These are phyloP conservation scores for Melipona bicolor DNA, from an alignment of 2,888 invertebrate species.

Conservation along the genomic window DNA sequence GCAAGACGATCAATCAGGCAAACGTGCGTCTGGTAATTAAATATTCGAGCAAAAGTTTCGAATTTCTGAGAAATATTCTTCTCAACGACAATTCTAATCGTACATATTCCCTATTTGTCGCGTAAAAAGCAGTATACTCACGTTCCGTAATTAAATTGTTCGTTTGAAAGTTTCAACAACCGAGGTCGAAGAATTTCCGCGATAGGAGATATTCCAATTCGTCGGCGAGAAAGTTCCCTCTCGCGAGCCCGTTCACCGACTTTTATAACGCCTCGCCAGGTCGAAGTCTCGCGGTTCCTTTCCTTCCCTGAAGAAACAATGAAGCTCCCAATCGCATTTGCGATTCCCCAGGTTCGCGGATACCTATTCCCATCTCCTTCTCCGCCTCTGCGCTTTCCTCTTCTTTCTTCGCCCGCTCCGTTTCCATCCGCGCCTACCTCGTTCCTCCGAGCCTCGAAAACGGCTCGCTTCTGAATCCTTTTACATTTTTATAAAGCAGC, in stretches of 20 bases:
- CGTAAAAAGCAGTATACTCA: no score
- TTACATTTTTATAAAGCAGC: constrained; percentile 79
- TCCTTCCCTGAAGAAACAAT: constrained; percentile 73
- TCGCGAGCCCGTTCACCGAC: constrained; percentile 81
- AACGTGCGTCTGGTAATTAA: neutral
- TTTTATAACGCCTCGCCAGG: constrained; percentile 79
- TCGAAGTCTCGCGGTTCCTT: constrained; percentile 83
- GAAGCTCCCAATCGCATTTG: constrained; percentile 81
- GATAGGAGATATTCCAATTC: neutral
- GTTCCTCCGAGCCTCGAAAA: constrained; percentile 50
- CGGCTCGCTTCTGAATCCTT: constrained; percentile 73
- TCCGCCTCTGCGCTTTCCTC: neutral
- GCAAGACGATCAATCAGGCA: constrained; percentile 12
- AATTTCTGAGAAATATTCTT: neutral
- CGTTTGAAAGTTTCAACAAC: no score
- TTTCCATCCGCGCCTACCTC: constrained; percentile 35
- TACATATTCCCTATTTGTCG: no score
- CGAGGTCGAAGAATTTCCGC: no score
- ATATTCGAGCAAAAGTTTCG: constrained; percentile 8
- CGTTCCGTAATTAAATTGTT: no score
- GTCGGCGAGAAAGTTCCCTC: neutral
- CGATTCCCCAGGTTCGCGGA: constrained; percentile 72
- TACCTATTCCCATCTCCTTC: constrained; percentile 30
- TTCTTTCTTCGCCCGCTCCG: constrained; percentile 30
- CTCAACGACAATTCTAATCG: no score